A percentile compares a stretch with the other conserved stretches of the same genome.
Conservation (phyloP, 2,888 invertebrate genomes). For the Amphipoea oculea region DNA sequence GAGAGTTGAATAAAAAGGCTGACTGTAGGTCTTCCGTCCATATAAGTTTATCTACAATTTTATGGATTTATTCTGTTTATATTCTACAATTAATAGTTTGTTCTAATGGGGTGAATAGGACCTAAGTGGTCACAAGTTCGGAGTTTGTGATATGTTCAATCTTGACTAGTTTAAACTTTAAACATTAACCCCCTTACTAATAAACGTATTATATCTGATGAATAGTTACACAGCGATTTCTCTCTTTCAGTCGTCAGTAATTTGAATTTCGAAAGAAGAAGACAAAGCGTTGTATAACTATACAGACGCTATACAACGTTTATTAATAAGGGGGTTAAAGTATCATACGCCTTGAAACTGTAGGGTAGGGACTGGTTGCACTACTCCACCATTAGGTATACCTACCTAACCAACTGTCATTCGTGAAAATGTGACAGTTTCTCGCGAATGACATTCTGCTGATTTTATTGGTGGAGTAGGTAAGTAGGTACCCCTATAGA, state of each 20-base stretch:
- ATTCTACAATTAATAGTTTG: conserved; percentile 5
- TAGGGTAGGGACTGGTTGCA: not conserved
- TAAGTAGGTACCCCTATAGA: not conserved
- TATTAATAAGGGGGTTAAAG: not conserved
- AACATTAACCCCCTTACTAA: not conserved
- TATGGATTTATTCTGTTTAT: conserved; percentile 28
- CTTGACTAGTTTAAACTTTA: not conserved
- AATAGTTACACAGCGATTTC: too few species aligned
- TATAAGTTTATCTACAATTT: conserved; percentile 43
- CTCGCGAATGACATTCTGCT: not conserved
- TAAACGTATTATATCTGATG: too few species aligned
- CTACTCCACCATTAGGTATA: not conserved
- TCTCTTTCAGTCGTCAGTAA: too few species aligned
- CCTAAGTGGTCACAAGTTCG: conserved; percentile 4
- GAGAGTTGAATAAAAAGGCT: conserved; percentile 66
- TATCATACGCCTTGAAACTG: not conserved
- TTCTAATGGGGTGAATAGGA: conserved; percentile 51
- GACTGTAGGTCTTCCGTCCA: conserved; percentile 73
- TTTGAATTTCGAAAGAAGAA: too few species aligned
- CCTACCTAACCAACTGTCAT: not conserved
- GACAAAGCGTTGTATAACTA: too few species aligned
- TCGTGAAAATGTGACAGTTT: not conserved
- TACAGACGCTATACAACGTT: too few species aligned
- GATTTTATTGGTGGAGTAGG: not conserved
- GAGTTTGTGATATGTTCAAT: not conserved